Conservation (phyloP, 2,888 invertebrate species). For the Sinodicranocentrus sp. region DNA sequence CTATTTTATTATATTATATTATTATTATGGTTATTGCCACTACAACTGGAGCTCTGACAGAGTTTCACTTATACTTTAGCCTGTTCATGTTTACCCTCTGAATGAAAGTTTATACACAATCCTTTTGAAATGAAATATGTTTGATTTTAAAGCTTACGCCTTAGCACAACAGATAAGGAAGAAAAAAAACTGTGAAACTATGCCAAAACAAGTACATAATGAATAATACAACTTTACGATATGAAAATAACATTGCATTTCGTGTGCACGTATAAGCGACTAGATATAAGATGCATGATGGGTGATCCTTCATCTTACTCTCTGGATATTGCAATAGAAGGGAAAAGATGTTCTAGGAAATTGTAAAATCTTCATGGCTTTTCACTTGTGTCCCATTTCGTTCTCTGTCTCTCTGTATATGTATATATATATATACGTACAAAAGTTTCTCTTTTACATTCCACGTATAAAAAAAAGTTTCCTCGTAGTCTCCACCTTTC, state of each 20-base stretch:
- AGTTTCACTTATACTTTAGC: background rate
- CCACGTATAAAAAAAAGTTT: no score
- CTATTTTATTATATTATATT: constrained; percentile 9
- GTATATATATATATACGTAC: no score
- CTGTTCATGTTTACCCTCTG: background rate
- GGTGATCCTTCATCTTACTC: constrained; percentile 3
- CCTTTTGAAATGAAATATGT: background rate
- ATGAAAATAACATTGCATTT: background rate
- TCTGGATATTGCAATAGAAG: background rate
- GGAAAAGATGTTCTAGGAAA: background rate
- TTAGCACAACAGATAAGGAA: no score
- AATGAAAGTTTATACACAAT: background rate
- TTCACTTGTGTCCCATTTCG: background rate
- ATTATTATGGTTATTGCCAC: background rate
- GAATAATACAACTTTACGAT: background rate
- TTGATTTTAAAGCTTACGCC: constrained; percentile 4
- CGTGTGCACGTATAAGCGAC: background rate
- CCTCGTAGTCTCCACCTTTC: no score
- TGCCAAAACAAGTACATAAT: no score
- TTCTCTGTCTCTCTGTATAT: background rate
- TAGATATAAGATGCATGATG: background rate
- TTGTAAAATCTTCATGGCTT: background rate
- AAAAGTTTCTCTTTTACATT: no score
- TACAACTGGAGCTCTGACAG: background rate
- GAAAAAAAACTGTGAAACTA: no score